phyloP scores from a whole-genome alignment of 2,797 vertebrate genomes.

The Passerculus sandwichensis region DNA sequence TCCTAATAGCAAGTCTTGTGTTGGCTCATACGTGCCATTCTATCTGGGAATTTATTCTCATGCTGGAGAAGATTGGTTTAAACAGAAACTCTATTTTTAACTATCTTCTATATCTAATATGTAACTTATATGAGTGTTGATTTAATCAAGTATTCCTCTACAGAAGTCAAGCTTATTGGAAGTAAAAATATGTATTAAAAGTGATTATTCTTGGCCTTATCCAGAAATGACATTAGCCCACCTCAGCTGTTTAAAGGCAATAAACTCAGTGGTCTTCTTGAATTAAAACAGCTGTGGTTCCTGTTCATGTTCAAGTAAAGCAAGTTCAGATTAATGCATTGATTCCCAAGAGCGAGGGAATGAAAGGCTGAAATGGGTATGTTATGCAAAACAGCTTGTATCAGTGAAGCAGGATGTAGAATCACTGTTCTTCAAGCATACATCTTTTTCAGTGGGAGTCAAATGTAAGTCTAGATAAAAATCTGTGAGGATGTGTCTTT shows the following conservation, averaged over 20 bases:
- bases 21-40: not conserved
- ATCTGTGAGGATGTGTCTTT: not conserved
- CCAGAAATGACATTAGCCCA: not conserved
- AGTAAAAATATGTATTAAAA: not conserved
- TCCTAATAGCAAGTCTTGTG: not conserved
- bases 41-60: not conserved
- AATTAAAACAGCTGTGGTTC: not conserved
- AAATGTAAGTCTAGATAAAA: not conserved
- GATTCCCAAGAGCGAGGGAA: not conserved
- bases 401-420: not conserved
- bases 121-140: rapidly evolving
- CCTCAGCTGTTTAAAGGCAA: not conserved
- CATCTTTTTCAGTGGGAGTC: not conserved
- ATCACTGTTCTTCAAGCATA: not conserved
- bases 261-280: not conserved
- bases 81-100: not conserved
- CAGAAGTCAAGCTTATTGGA: not conserved
- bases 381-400: not conserved
- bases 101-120: not conserved
- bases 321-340: not conserved
- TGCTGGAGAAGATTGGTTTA: not conserved
- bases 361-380: not conserved
- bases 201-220: not conserved
- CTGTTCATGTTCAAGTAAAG: not conserved
- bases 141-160: not conserved